phyloP scores from a whole-genome alignment of 2,113 vertebrate species.

The Nanorana parkeri region DNA sequence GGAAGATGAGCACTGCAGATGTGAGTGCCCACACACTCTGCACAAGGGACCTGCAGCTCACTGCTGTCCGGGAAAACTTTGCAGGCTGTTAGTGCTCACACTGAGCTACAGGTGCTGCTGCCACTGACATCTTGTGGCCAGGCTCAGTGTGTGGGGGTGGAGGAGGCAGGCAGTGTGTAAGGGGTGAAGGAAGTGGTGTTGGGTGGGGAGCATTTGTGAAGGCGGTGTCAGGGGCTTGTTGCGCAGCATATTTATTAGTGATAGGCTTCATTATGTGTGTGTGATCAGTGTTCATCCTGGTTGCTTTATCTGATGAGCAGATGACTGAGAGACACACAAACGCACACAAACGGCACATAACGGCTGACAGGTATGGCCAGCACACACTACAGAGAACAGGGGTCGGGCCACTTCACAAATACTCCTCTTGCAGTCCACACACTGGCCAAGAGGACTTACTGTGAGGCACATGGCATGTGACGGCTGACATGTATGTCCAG shows the following conservation, averaged over 20 bases:
- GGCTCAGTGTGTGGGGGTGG: neutral
- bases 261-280: too few relatives aligned
- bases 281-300: too few relatives aligned
- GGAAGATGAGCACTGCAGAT: conserved; percentile 34
- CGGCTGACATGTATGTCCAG: too few relatives aligned
- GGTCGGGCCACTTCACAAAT: too few relatives aligned
- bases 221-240: neutral
- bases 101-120: neutral
- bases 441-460: too few relatives aligned
- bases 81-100: neutral
- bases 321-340: too few relatives aligned
- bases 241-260: neutral
- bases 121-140: too few relatives aligned
- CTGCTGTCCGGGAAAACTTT: conserved; percentile 21
- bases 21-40: conserved; percentile 48
- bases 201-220: neutral
- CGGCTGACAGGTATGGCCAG: too few relatives aligned
- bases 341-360: too few relatives aligned
- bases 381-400: too few relatives aligned
- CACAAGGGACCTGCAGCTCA: conserved; percentile 41
- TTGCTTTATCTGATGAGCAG: neutral
- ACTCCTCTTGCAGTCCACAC: too few relatives aligned
- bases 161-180: conserved; percentile 29
- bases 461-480: too few relatives aligned
- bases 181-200: conserved; percentile 18